Conservation (phyloP, 1,140 invertebrate genomes). For the Trinorchestia longiramus region DNA sequence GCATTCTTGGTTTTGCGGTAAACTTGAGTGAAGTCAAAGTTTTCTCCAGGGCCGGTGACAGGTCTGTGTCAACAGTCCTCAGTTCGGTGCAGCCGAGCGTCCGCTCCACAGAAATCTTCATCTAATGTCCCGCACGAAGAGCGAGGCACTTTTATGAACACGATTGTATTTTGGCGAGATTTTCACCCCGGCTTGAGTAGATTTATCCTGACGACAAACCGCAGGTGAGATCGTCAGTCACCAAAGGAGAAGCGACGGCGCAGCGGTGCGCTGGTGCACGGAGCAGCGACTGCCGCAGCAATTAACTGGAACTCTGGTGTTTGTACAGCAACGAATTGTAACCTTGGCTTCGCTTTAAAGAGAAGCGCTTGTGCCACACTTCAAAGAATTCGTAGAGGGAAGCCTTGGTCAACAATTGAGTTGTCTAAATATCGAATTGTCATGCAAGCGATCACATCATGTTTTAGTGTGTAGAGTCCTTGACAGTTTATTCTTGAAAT, state of each 20-base stretch:
- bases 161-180: neutral
- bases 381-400: neutral
- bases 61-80: conserved; percentile 13
- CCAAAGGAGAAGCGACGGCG: neutral
- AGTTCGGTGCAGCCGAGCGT: neutral
- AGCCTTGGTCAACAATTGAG: neutral
- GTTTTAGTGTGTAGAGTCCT: neutral
- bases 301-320: neutral
- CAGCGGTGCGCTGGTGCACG: conserved; percentile 21
- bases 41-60: conserved; percentile 36
- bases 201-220: neutral
- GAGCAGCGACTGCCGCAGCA: neutral
- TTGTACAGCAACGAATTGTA: neutral
- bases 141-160: neutral
- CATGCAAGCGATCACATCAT: neutral
- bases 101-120: conserved; percentile 9
- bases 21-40: conserved; percentile 54
- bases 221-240: neutral
- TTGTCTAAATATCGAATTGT: neutral
- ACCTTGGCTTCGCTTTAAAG: neutral
- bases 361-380: neutral
- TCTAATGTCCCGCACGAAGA: neutral
- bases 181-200: neutral
- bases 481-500: neutral
- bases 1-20: conserved; percentile 51